Conservation (phyloP, 1,140 invertebrate genomes). For the Aradophagus sp. region DNA sequence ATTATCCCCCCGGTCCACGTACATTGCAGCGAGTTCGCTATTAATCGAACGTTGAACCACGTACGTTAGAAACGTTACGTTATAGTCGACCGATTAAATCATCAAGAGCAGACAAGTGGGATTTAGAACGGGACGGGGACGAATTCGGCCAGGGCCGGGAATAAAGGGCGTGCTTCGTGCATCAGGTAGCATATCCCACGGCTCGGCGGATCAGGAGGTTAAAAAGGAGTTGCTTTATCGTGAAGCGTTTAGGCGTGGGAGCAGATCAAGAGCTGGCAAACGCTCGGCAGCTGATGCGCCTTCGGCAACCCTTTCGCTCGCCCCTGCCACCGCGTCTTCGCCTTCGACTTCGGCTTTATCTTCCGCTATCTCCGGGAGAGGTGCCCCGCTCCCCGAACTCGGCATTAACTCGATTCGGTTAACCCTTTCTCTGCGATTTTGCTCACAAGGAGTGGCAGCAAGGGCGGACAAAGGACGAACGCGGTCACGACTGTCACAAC, state of each 20-base stretch:
- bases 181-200: constrained; percentile 60
- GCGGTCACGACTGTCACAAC: too few relatives aligned
- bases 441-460: constrained; percentile 7
- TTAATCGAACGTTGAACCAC: too few relatives aligned
- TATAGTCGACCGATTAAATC: constrained; percentile 37
- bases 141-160: constrained; percentile 31
- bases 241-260: constrained; percentile 67
- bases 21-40: too few relatives aligned
- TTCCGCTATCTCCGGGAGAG: constrained; percentile 40
- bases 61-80: constrained; percentile 13
- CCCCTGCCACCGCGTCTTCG: constrained; percentile 21
- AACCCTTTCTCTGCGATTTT: constrained; percentile 22
- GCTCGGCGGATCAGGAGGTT: constrained; percentile 61
- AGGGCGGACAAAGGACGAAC: too few relatives aligned
- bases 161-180: constrained; percentile 41
- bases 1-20: too few relatives aligned
- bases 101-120: constrained; percentile 38
- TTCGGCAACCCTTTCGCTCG: constrained; percentile 45
- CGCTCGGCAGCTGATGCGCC: constrained; percentile 56
- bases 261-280: constrained; percentile 50
- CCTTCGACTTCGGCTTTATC: constrained; percentile 35
- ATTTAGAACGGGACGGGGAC: constrained; percentile 22
- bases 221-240: constrained; percentile 67
- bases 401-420: constrained; percentile 29
- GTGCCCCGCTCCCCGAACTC: constrained; percentile 24